Base-by-base conservation (phyloP, 2,113 vertebrate genomes). In the Pangasianodon gigas region DNA sequence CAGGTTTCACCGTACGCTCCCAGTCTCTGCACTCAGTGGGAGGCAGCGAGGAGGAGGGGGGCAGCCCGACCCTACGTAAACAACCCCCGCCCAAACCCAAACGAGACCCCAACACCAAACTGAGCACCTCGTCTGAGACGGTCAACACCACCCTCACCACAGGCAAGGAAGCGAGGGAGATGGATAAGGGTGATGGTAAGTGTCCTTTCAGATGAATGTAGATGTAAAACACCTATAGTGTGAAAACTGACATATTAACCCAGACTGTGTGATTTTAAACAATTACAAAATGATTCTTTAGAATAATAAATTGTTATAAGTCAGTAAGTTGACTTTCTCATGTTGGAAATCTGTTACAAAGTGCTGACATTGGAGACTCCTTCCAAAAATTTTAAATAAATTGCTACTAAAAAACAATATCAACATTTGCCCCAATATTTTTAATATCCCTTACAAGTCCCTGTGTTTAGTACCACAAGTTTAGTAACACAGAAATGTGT, bases 1-100 rank as follows among this genome's bases (percentile, higher is more conserved):
- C 95, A 19, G 98, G 98, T 82, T 98, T 99, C 89, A 94, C 97
- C 0, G 98, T 99, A n/a, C 97, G 98, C 90, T 99, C 98, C 0
- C 98, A 99, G 95, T 99, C 98, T 8, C 96, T 99, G 88, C 98
- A 99, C 91, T 99, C 98, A 0, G 98, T 99, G 0, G 98, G 98
- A 2, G 97, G 97, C 58, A 95, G 95, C 0, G 97, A 98, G 0
- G 97, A 98, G 0, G 97, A 99, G 58, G 96, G 96, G 84, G 89
- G 88, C 37, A 96, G 93, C 91, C 94, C 96, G 69, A 96, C 95
- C 90, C 96, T 96, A 79, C 96, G 98, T 37, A 98, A 97, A 94
- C 98, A 98, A 46, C 98, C 98, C 0, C 98, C 98, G 0, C 98
- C 98, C 10, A 99, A 99, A 94, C 98, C 98, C 37, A 98, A 97